phyloP scores from a whole-genome alignment of 2,797 vertebrate genomes.

The Gallinago stenura region DNA sequence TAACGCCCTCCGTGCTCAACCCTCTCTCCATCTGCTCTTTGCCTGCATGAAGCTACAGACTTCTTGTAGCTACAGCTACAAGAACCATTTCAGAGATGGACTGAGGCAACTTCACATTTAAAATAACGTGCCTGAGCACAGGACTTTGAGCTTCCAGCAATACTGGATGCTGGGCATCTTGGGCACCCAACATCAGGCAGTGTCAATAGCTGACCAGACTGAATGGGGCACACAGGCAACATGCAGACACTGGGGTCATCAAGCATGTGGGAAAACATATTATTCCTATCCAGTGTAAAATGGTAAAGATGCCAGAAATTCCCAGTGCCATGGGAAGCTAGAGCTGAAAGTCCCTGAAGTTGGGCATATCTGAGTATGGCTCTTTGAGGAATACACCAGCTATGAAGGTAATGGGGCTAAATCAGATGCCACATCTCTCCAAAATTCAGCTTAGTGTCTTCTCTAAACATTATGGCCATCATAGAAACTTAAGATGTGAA shows the following conservation, averaged over 20 bases:
- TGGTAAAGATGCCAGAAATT: not conserved
- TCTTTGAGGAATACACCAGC: not conserved
- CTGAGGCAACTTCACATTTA: not conserved
- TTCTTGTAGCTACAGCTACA: too few species aligned
- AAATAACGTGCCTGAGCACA: accelerated
- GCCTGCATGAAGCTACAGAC: not conserved
- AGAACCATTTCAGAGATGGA: accelerated
- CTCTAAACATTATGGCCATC: not conserved
- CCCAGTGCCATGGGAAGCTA: not conserved
- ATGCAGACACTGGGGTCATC: accelerated
- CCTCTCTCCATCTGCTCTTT: not conserved
- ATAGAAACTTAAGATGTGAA: not conserved
- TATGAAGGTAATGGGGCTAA: not conserved
- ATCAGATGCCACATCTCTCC: not conserved
- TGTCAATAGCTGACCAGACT: not conserved
- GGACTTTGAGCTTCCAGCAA: not conserved
- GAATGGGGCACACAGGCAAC: not conserved
- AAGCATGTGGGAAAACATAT: accelerated
- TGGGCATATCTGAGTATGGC: not conserved
- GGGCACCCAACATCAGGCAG: not conserved
- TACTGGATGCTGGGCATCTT: not conserved
- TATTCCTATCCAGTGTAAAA: not conserved
- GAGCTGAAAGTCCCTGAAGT: not conserved
- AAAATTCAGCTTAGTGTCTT: not conserved
- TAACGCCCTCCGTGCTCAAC: not conserved